Conservation (phyloP, 92 coral and sea anemone species). For the Paragorgia papillata region DNA sequence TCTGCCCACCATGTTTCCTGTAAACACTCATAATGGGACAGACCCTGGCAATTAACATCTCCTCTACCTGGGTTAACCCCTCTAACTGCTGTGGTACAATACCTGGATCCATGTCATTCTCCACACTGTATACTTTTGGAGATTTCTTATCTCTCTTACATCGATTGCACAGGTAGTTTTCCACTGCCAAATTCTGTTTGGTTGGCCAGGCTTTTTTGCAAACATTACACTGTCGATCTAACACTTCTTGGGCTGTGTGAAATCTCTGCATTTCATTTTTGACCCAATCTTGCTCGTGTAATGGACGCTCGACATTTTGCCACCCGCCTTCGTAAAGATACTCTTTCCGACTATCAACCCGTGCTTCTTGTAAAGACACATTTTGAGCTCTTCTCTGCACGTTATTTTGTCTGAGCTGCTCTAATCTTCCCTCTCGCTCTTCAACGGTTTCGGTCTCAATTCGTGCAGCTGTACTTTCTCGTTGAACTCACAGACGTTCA, state of each 20-base stretch:
- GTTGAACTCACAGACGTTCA: no score
- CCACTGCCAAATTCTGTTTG: background rate
- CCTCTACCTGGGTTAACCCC: conserved; percentile 26
- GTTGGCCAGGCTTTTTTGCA: conserved; percentile 54
- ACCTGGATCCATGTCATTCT: conserved; percentile 56
- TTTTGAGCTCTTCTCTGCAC: no score
- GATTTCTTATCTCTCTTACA: conserved; percentile 51
- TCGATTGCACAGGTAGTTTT: conserved; percentile 26
- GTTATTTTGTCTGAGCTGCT: no score
- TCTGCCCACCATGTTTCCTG: conserved; percentile 57
- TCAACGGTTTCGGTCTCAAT: no score
- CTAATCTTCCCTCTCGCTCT: no score
- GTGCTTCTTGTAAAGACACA: background rate
- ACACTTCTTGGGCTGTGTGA: background rate
- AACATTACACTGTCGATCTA: conserved; percentile 32
- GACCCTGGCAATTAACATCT: conserved; percentile 55
- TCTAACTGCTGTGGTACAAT: conserved; percentile 20
- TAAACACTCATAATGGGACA: conserved; percentile 48
- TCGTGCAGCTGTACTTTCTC: no score
- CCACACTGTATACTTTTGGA: conserved; percentile 33
- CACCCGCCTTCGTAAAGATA: background rate
- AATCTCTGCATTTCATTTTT: conserved; percentile 7
- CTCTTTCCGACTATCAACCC: background rate
- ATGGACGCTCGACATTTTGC: conserved; percentile 2
- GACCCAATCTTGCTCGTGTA: background rate